Evolutionary conservation across 2,888 invertebrate species (phyloP).

Genomic region (Caenorhabditis sinica): DNA sequence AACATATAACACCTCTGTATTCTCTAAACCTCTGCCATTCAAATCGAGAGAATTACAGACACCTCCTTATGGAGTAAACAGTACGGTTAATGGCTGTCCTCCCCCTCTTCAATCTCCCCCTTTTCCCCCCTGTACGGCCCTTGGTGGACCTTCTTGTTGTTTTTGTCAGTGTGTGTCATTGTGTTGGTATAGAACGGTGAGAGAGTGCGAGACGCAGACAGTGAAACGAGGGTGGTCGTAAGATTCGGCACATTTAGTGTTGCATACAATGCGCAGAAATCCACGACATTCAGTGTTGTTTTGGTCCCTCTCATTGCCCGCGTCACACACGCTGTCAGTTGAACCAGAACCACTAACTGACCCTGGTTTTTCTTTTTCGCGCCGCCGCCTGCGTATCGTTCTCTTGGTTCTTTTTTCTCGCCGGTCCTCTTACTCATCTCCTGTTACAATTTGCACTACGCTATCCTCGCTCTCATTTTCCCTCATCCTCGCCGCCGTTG

Average conservation of each 20-base stretch:
- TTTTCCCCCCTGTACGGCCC: too few relatives aligned
- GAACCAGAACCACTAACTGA: constrained; percentile 35
- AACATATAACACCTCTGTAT: constrained; percentile 15
- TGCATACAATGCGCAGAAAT: constrained; percentile 58
- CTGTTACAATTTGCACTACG: constrained; percentile 60
- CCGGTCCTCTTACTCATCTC: constrained; percentile 60
- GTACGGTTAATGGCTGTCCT: constrained; percentile 12
- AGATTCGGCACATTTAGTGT: constrained; percentile 42
- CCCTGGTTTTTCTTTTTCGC: constrained; percentile 30
- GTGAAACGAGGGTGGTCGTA: constrained; percentile 6
- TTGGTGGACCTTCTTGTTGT: constrained; percentile 9
- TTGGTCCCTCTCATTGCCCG: neutral
- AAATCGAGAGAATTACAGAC: constrained; percentile 26
- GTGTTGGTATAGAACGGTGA: constrained; percentile 1
- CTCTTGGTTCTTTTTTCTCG: constrained; percentile 35
- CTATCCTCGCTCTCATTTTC: constrained; percentile 46
- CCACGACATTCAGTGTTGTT: constrained; percentile 42
- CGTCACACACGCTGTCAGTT: neutral
- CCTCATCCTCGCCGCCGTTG: constrained; percentile 40
- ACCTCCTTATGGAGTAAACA: constrained; percentile 20
- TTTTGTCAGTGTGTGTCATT: constrained; percentile 31
- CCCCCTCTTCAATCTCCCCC: too few relatives aligned
- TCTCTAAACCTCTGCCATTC: constrained; percentile 17
- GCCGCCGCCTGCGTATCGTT: constrained; percentile 12
- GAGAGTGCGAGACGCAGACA: neutral